Conservation (phyloP, 1,140 invertebrate species). For the Pristionchus pacificus region DNA sequence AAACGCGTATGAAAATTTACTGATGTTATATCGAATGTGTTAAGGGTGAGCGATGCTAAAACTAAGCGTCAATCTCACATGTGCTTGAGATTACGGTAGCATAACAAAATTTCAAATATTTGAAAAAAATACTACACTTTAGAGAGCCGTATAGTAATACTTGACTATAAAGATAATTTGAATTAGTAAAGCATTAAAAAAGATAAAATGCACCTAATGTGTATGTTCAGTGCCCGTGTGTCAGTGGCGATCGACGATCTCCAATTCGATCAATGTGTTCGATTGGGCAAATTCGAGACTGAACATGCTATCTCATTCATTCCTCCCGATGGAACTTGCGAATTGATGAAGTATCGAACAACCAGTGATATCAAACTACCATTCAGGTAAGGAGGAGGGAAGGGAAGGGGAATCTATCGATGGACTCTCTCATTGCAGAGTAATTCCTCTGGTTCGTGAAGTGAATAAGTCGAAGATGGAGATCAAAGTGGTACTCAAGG, state of each 20-base stretch:
- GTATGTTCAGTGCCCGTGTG: conserved; percentile 57
- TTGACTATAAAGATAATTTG: too few species aligned
- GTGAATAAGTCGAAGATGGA: conserved; percentile 97
- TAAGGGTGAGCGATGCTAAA: too few species aligned
- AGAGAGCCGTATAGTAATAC: too few species aligned
- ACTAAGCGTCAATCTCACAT: too few species aligned
- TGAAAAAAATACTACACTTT: too few species aligned
- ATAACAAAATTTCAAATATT: too few species aligned
- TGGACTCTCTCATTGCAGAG: conserved; percentile 64
- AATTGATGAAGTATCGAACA: conserved; percentile 96
- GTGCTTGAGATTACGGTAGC: too few species aligned
- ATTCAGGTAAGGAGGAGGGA: conserved; percentile 62
- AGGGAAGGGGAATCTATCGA: not conserved
- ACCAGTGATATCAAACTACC: conserved; percentile 97
- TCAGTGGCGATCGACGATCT: conserved; percentile 99
- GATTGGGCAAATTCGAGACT: conserved; percentile 96
- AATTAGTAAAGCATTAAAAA: too few species aligned
- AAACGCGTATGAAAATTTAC: too few species aligned
- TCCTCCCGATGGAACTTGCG: conserved; percentile 96
- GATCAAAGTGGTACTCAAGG: conserved; percentile 95
- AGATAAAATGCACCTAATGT: too few species aligned
- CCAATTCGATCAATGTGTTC: conserved; percentile 98
- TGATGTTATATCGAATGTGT: too few species aligned
- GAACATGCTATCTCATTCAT: conserved; percentile 99
- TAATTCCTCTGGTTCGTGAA: conserved; percentile 92